These are phyloP conservation scores for Tiliqua scincoides DNA, from an alignment of 2,113 vertebrate species.

Conservation along the genomic window DNA sequence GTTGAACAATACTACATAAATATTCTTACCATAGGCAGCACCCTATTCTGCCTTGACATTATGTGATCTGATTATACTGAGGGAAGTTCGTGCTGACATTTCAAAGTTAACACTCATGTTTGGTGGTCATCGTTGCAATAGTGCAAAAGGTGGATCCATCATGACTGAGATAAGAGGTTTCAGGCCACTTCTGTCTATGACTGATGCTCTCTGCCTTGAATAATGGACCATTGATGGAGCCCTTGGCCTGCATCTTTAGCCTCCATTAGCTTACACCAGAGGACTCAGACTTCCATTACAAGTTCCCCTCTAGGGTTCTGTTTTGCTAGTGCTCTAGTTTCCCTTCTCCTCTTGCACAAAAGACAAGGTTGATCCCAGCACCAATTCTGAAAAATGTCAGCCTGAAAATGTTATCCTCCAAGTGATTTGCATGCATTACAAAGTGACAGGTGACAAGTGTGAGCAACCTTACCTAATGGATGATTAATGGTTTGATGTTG, in stretches of 20 bases:
- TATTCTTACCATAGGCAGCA: no score
- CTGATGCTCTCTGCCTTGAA: not conserved
- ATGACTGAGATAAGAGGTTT: not conserved
- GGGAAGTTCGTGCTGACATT: not conserved
- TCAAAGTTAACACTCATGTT: not conserved
- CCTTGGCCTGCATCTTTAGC: no score
- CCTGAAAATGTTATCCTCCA: conserved; percentile 69
- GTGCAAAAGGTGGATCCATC: not conserved
- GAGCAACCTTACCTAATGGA: conserved; percentile 70
- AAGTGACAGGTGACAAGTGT: conserved; percentile 75
- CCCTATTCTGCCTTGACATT: not conserved
- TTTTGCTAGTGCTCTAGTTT: conserved; percentile 15
- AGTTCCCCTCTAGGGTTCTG: conserved; percentile 21
- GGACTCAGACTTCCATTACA: not conserved
- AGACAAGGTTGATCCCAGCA: conserved; percentile 61
- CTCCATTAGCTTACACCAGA: not conserved
- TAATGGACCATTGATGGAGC: not conserved
- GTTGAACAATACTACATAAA: no score
- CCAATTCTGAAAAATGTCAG: conserved; percentile 71
- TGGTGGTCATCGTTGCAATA: not conserved
- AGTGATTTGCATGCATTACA: conserved; percentile 76
- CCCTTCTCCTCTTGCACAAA: conserved; percentile 57
- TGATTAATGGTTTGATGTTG: conserved; percentile 78
- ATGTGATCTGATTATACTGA: not conserved
- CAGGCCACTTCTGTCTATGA: not conserved